phyloP scores from a whole-genome alignment of 2,797 vertebrate species.

The Petrocephalus sullivani region DNA sequence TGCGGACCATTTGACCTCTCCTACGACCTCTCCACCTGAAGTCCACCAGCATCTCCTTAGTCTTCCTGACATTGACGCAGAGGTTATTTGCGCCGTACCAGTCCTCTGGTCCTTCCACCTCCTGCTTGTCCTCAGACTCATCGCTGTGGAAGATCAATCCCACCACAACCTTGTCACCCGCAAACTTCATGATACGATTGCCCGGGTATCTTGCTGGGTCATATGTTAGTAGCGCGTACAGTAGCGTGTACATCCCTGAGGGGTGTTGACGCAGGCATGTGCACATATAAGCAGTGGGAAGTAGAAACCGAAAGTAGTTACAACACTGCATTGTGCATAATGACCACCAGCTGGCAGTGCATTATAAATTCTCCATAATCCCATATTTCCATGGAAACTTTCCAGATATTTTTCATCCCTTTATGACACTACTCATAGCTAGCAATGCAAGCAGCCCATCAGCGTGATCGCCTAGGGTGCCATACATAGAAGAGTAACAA shows the following conservation, averaged over 20 bases:
- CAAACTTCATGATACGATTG: too few species aligned
- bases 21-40: too few species aligned
- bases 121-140: not conserved
- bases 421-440: not conserved
- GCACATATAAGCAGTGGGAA: too few species aligned
- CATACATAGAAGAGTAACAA: not conserved
- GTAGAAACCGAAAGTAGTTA: not conserved
- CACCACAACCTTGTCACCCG: not conserved
- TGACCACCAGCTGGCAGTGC: not conserved
- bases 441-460: not conserved
- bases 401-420: not conserved
- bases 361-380: not conserved
- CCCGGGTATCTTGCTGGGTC: too few species aligned
- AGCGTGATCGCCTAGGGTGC: not conserved
- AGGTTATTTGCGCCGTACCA: not conserved
- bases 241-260: too few species aligned
- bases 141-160: not conserved
- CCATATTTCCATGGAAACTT: not conserved
- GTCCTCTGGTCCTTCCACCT: not conserved
- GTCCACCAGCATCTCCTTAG: too few species aligned
- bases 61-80: too few species aligned
- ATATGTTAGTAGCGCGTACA: too few species aligned
- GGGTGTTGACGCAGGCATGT: too few species aligned
- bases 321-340: not conserved
- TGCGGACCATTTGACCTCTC: too few species aligned